Conservation (phyloP, 2,113 vertebrate species). For the Corythornis vintsioides region DNA sequence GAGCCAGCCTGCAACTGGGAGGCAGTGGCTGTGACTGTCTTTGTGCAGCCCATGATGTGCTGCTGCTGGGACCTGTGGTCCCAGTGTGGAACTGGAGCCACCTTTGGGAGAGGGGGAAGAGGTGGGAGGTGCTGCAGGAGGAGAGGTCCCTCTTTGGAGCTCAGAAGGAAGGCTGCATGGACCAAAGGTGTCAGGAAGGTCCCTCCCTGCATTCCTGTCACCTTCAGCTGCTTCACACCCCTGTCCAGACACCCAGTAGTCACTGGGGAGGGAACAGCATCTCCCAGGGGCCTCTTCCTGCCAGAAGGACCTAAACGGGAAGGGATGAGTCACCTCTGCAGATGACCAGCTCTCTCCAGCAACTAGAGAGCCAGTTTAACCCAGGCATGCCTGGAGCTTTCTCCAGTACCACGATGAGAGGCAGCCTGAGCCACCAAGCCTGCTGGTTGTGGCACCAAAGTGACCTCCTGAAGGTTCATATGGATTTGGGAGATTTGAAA, state of each 20-base stretch:
- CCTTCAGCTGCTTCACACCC: rapidly evolving
- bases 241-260: rapidly evolving
- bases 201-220: rapidly evolving
- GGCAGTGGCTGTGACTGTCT: rapidly evolving
- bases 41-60: background rate
- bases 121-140: background rate
- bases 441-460: rapidly evolving
- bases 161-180: rapidly evolving
- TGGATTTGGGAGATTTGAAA: background rate
- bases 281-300: background rate
- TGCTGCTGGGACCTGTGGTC: background rate
- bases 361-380: background rate
- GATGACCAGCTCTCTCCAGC: background rate
- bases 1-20: background rate
- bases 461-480: background rate
- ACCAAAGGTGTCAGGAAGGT: background rate
- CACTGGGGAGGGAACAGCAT: background rate
- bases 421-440: background rate
- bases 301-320: background rate
- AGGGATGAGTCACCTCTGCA: background rate
- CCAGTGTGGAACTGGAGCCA: background rate
- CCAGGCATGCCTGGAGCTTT: background rate
- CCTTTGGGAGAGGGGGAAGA: background rate
- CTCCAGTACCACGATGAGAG: background rate
- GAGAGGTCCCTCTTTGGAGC: background rate